These are phyloP conservation scores for Murina feae DNA, from an alignment of 2,113 vertebrate genomes.

Conservation along the genomic window DNA sequence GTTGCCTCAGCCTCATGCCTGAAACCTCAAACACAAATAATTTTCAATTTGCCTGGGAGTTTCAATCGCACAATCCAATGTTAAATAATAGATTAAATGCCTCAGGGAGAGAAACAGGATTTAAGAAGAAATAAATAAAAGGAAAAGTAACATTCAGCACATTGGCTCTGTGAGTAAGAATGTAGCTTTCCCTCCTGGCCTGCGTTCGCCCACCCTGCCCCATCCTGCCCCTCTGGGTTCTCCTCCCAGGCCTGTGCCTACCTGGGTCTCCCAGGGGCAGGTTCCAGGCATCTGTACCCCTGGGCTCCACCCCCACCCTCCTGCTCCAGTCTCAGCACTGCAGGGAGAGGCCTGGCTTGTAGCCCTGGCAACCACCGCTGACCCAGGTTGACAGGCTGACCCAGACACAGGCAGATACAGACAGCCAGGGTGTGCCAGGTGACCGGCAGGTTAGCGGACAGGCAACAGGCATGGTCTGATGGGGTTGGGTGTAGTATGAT, in stretches of 20 bases:
- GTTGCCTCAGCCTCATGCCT: slow-evolving; percentile 46
- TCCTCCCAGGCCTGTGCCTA: too few relatives aligned
- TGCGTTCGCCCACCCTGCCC: accelerated
- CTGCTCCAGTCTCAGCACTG: background rate
- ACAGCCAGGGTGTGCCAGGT: background rate
- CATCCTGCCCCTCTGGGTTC: accelerated
- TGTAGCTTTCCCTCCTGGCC: background rate
- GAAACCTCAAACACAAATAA: slow-evolving; percentile 60
- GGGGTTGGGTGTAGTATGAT: background rate
- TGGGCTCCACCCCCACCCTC: background rate
- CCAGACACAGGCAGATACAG: background rate
- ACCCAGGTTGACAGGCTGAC: background rate
- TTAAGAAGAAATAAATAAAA: slow-evolving; percentile 77
- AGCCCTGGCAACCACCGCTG: background rate
- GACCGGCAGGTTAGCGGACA: background rate
- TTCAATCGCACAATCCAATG: slow-evolving; percentile 70
- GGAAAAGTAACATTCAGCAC: slow-evolving; percentile 65
- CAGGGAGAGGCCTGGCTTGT: background rate
- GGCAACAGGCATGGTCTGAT: background rate
- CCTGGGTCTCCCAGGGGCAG: background rate
- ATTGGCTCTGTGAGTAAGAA: background rate
- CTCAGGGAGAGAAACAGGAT: slow-evolving; percentile 72
- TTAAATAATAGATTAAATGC: slow-evolving; percentile 77
- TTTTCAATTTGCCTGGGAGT: slow-evolving; percentile 74
- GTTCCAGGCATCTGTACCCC: background rate